These are phyloP conservation scores for Micrasema longulum DNA, from an alignment of 1,140 invertebrate species.

Conservation along the genomic window DNA sequence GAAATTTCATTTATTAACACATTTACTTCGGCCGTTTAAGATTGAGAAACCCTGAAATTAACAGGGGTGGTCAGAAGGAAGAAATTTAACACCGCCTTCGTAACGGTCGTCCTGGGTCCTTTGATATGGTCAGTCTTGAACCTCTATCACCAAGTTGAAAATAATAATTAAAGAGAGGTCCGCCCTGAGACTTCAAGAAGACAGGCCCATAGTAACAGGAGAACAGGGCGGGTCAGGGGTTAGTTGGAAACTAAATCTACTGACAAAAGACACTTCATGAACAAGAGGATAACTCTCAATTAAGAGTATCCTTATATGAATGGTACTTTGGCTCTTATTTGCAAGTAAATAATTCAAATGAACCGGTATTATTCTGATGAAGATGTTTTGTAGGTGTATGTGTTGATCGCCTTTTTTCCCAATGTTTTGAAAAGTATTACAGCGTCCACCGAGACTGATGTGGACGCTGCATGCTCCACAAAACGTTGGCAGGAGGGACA, in stretches of 20 bases:
- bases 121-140: constrained; percentile 54
- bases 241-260: constrained; percentile 36
- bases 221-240: constrained; percentile 19
- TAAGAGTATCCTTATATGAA: too few species aligned
- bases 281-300: too few species aligned
- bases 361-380: too few species aligned
- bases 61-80: constrained; percentile 26
- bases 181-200: constrained; percentile 5
- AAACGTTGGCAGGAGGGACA: too few species aligned
- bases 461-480: too few species aligned
- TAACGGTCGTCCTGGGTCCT: constrained; percentile 44
- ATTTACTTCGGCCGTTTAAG: neutral
- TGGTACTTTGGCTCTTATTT: too few species aligned
- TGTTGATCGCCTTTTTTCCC: too few species aligned
- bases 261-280: constrained; percentile 35
- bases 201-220: constrained; percentile 23
- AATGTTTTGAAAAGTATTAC: too few species aligned
- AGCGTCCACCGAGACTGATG: too few species aligned
- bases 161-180: constrained; percentile 51
- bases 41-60: constrained; percentile 12
- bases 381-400: too few species aligned
- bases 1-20: neutral
- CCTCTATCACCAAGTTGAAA: constrained; percentile 43
- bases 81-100: constrained; percentile 47
- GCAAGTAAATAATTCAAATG: too few species aligned